A percentile compares a stretch with the other conserved stretches of the same genome.
Conservation (phyloP, 2,888 invertebrate genomes). For the Zhuqinia jingwanae region DNA sequence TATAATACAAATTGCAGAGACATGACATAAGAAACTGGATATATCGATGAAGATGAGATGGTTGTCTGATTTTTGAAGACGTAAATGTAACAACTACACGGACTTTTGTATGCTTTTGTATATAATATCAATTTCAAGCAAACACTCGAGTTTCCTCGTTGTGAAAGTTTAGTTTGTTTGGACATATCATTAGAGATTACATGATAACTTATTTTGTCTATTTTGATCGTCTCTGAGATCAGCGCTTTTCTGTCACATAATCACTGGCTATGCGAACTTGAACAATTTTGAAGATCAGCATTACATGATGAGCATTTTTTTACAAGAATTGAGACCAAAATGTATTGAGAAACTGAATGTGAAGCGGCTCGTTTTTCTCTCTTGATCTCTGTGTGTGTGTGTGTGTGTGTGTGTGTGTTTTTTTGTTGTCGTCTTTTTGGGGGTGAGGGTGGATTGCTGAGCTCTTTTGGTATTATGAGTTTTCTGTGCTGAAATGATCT, state of each 20-base stretch:
- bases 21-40: conserved; percentile 9
- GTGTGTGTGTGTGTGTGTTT: too few species aligned
- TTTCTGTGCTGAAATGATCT: too few species aligned
- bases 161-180: conserved; percentile 66
- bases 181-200: conserved; percentile 66
- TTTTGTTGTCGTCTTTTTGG: neutral
- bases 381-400: too few species aligned
- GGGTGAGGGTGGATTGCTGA: neutral
- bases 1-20: neutral
- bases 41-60: neutral
- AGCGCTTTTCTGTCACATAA: conserved; percentile 17
- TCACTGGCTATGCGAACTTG: too few species aligned
- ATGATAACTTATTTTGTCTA: conserved; percentile 67
- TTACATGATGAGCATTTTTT: neutral
- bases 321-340: too few species aligned
- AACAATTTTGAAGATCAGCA: neutral
- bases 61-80: neutral
- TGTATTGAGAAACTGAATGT: too few species aligned
- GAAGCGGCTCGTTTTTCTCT: neutral
- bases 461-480: neutral
- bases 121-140: conserved; percentile 45
- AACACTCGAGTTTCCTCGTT: conserved; percentile 18
- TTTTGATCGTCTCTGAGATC: conserved; percentile 11
- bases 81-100: neutral
- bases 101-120: too few species aligned